A percentile compares a stretch with the other conserved stretches of the same genome.
phyloP scores from a whole-genome alignment of 2,888 invertebrate species.

The Uloborus plumipes region DNA sequence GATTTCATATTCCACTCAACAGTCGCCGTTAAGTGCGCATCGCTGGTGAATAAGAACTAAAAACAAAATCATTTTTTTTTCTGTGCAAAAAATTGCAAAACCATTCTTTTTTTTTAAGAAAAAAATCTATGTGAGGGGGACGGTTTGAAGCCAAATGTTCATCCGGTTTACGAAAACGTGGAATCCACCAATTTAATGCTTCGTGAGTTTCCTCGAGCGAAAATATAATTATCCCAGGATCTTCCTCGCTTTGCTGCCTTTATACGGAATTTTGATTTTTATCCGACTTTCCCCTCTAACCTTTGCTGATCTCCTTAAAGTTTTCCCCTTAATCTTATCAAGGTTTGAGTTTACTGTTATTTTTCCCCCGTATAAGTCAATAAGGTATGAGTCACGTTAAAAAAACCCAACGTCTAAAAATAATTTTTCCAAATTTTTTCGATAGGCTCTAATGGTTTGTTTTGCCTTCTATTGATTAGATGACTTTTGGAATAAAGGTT shows the following conservation, averaged over 20 bases:
- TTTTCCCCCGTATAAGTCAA: neutral
- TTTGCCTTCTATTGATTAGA: too few species aligned
- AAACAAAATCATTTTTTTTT: too few species aligned
- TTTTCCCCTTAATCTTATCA: constrained; percentile 13
- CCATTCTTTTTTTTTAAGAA: too few species aligned
- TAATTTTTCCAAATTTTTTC: too few species aligned
- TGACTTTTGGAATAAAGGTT: too few species aligned
- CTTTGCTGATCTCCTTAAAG: neutral
- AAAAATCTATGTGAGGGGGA: neutral
- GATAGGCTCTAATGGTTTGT: too few species aligned
- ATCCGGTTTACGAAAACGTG: constrained; percentile 20
- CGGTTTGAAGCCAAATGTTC: constrained; percentile 26
- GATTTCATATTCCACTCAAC: too few species aligned
- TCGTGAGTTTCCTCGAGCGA: constrained; percentile 35
- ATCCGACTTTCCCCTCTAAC: neutral
- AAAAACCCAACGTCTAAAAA: too few species aligned
- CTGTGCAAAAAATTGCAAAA: too few species aligned
- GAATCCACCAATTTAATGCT: constrained; percentile 42
- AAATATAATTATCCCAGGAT: constrained; percentile 40
- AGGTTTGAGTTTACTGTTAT: constrained; percentile 2
- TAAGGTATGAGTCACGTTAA: too few species aligned
- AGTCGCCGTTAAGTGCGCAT: too few species aligned
- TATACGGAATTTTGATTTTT: constrained; percentile 33
- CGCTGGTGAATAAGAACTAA: too few species aligned
- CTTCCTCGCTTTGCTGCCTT: neutral